phyloP scores from a whole-genome alignment of 2,113 vertebrate species.

The Corvus hawaiiensis region DNA sequence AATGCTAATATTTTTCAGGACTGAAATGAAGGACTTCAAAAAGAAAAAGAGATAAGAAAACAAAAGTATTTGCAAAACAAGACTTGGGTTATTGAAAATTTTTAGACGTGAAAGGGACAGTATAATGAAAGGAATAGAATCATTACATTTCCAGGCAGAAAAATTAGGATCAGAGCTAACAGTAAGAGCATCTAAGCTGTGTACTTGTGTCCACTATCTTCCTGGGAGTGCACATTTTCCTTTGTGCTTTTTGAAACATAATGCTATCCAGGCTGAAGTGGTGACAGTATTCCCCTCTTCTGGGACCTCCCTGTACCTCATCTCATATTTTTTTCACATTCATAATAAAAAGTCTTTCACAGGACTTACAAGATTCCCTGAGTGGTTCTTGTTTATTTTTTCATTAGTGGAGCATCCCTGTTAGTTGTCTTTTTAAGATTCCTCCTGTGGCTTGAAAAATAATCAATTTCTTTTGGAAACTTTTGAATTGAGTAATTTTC shows the following conservation, averaged over 20 bases:
- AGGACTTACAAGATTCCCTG: not conserved
- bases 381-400: not conserved
- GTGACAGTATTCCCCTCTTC: not conserved
- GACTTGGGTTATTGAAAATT: not conserved
- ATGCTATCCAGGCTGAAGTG: not conserved
- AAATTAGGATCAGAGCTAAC: not conserved
- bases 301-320: not conserved
- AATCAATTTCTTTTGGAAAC: not conserved
- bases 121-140: not conserved
- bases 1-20: not conserved
- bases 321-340: not conserved
- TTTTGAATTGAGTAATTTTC: not conserved
- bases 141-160: not conserved
- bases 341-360: not conserved
- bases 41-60: not conserved
- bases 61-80: not conserved
- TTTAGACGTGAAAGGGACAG: not conserved
- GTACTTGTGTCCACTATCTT: not conserved
- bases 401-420: not conserved
- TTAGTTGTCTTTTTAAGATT: not conserved
- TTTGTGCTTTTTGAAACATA: not conserved
- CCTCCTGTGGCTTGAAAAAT: not conserved
- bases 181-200: not conserved
- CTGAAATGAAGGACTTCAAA: not conserved
- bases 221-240: not conserved